Evolutionary conservation across 2,113 vertebrate genomes (phyloP), one percentile per base, ranked within the genome.

Genomic region (Xyliphius kryptos): DNA sequence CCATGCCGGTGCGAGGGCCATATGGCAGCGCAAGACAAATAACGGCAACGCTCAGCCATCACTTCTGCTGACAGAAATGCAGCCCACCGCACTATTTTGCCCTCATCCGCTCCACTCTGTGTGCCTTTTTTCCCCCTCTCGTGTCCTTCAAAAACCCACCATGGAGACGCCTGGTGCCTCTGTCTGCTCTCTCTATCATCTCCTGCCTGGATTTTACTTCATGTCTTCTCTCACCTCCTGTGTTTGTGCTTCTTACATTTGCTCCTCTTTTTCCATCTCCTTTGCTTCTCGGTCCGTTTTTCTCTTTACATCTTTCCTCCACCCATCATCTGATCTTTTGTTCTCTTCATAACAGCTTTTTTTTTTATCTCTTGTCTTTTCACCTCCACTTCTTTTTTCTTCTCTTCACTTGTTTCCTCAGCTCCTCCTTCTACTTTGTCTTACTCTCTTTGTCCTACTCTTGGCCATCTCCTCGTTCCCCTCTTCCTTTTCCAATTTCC

Each of bases 11-110:
- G 76, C 72, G 75, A 84, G 84, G 83, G 74, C 84, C 73, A 78
- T 76, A 67, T 87, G 87, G 86, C 86, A 88, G 84, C 80, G 82
- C 80, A 87, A 87, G 86, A 88, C 87, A 82, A 86, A 89, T 88
- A 88, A 84, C 78, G 77, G 69, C 74, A 80, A 69, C 74, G 71
- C 80, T 85, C 83, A 85, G 86, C 85, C 84, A 89, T 89, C 82
- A 87, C 85, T 89, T 88, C 82, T 86, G 81, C 81, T 89, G 87
- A 89, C 87, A 89, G 86, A 87, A 85, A 76, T 86, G 82, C 87
- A 86, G 83, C 85, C 86, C 82, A 79, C 83, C 83, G 83, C 85
- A 86, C 80, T 86, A 85, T 86, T 86, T 78, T 63, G 83, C 83
- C 85, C 84, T 84, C 85, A 76, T 77, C 53, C 56, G 69, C 81